These are phyloP conservation scores for Nasonia oneida DNA, from an alignment of 2,888 invertebrate species.

Conservation along the genomic window DNA sequence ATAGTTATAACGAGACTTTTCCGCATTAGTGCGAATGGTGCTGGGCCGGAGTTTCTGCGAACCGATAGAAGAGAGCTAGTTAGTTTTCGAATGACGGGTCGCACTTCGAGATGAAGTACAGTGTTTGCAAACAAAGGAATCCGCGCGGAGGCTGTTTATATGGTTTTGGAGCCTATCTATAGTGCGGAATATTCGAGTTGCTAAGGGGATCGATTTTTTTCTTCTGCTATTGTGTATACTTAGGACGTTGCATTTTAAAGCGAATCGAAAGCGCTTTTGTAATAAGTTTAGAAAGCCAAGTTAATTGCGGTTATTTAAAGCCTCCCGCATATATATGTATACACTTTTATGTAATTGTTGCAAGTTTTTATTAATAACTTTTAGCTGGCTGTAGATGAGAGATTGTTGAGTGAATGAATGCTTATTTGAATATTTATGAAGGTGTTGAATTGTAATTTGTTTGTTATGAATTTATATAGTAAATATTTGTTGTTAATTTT, in stretches of 20 bases:
- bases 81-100: background rate
- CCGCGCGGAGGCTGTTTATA: background rate
- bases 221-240: background rate
- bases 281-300: background rate
- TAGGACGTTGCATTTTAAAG: background rate
- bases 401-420: background rate
- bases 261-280: background rate
- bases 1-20: background rate
- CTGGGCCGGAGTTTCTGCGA: background rate
- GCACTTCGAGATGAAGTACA: conserved; percentile 23
- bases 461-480: background rate
- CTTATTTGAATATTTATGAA: background rate
- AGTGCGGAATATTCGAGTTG: conserved; percentile 24
- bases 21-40: background rate
- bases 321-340: background rate
- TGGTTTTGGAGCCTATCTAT: background rate
- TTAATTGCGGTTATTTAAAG: background rate
- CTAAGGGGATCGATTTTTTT: conserved; percentile 31
- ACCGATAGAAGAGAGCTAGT: background rate
- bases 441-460: background rate
- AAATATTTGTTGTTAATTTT: background rate
- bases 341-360: background rate
- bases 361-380: background rate
- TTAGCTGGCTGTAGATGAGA: background rate
- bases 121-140: conserved; percentile 56